Evolutionary conservation across 1,140 invertebrate species (phyloP).

Genomic region (Hermetia illucens): DNA sequence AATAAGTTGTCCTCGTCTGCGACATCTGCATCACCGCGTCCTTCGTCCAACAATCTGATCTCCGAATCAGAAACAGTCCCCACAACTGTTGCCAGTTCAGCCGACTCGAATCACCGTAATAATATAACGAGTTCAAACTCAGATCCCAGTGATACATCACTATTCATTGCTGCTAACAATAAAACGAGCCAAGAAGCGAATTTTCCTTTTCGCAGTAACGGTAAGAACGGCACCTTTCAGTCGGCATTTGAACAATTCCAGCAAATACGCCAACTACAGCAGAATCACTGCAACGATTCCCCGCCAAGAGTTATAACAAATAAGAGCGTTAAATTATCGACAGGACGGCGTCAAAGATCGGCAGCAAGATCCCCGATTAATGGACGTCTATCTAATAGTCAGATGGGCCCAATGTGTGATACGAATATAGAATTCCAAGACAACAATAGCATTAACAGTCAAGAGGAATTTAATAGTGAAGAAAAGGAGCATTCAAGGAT

Average conservation of each 20-base stretch:
- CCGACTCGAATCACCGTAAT: too few relatives aligned
- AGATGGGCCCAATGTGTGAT: neutral
- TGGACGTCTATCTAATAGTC: neutral
- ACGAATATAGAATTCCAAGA: too few relatives aligned
- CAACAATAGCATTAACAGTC: neutral
- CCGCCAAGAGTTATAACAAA: slow-evolving; percentile 2
- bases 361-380: neutral
- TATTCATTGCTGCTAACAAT: too few relatives aligned
- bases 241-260: neutral
- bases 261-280: slow-evolving; percentile 8
- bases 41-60: slow-evolving; percentile 4
- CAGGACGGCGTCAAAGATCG: neutral
- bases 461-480: too few relatives aligned
- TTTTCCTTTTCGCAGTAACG: too few relatives aligned
- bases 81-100: too few relatives aligned
- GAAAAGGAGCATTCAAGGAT: neutral
- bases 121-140: too few relatives aligned
- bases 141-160: too few relatives aligned
- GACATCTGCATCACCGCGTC: slow-evolving; percentile 15
- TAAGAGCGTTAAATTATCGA: neutral
- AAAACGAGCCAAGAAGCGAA: too few relatives aligned
- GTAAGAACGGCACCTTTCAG: slow-evolving; percentile 1
- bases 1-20: slow-evolving; percentile 23
- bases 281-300: slow-evolving; percentile 6
- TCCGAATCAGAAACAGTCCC: too few relatives aligned